Evolutionary conservation across 2,797 vertebrate species (phyloP).

Genomic region (Psittacula derbiana): DNA sequence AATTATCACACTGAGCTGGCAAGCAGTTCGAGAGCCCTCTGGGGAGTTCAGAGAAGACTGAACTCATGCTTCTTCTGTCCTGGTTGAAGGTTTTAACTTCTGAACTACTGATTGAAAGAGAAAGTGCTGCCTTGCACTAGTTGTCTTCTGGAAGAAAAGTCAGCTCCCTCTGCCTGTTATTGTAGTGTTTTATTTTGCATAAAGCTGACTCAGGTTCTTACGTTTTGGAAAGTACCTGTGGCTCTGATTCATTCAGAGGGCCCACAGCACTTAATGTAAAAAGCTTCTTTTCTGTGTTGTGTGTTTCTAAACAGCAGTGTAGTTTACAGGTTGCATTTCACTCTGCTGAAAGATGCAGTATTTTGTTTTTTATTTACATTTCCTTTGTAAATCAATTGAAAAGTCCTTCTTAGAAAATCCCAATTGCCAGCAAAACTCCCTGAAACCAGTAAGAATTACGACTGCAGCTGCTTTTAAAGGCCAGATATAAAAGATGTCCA

Average conservation of each 20-base stretch:
- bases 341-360: background rate
- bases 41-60: background rate
- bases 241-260: background rate
- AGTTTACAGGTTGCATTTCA: background rate
- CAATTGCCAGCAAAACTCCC: background rate
- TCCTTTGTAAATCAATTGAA: background rate
- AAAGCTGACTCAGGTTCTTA: background rate
- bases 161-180: background rate
- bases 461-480: background rate
- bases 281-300: background rate
- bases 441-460: background rate
- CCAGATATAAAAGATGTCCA: background rate
- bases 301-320: background rate
- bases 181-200: background rate
- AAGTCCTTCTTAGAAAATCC: background rate
- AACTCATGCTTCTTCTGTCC: background rate
- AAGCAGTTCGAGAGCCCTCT: background rate
- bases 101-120: background rate
- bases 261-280: background rate
- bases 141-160: background rate
- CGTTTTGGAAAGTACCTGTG: background rate
- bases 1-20: background rate
- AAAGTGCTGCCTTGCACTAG: background rate
- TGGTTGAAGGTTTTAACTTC: background rate
- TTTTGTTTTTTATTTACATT: background rate